phyloP scores from a whole-genome alignment of 2,888 invertebrate species.

The Ectropis crepuscularia region DNA sequence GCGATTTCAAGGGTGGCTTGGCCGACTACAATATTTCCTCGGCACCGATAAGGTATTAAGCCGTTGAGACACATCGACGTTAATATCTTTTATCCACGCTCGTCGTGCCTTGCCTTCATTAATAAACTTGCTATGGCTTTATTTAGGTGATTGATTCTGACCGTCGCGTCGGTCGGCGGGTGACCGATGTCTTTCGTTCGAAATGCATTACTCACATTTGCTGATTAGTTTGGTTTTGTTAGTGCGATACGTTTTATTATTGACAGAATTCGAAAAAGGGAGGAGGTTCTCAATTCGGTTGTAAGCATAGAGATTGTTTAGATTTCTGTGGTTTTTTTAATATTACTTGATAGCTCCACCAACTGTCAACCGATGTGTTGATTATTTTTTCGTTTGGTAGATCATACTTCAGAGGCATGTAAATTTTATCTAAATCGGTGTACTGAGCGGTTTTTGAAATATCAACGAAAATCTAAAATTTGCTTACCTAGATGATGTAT shows the following conservation, averaged over 20 bases:
- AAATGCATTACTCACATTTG: constrained; percentile 1
- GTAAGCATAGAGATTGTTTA: no score
- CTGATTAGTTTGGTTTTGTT: background rate
- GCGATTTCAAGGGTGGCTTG: constrained; percentile 76
- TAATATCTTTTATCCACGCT: constrained; percentile 66
- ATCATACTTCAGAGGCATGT: no score
- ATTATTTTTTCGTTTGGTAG: no score
- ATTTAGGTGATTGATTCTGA: constrained; percentile 57
- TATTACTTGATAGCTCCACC: no score
- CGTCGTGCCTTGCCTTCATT: constrained; percentile 53
- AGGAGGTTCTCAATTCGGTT: no score
- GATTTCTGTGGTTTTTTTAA: no score
- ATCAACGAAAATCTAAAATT: no score
- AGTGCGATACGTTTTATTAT: background rate
- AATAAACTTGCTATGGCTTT: constrained; percentile 57
- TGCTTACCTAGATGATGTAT: no score
- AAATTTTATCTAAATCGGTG: no score
- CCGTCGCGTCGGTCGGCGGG: constrained; percentile 39
- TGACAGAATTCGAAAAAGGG: background rate
- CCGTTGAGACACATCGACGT: constrained; percentile 69
- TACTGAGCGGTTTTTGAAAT: no score
- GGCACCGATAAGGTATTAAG: constrained; percentile 72
- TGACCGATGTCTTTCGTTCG: constrained; percentile 35
- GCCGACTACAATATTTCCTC: constrained; percentile 65
- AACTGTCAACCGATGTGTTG: no score